Evolutionary conservation across 2,888 invertebrate species (phyloP), one percentile per base, ranked within the genome.

Genomic region (Drosophila fulvimacula): DNA sequence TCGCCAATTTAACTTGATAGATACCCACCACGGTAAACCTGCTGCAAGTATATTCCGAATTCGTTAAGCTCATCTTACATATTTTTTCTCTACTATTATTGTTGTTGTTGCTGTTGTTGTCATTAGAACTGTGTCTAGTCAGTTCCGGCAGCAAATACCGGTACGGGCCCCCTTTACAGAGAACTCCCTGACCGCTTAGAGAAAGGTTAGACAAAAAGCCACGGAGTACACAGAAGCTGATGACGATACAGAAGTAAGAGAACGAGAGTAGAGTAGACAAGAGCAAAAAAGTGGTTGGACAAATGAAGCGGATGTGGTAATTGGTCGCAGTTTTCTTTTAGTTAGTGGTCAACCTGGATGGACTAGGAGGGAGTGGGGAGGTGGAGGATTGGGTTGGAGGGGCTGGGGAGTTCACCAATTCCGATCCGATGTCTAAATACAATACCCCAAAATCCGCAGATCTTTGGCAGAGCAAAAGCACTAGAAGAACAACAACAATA

Each of bases 251-350:
- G 55, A 42, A 69, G 52, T 55, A 44, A 15, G 6, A 19, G 27
- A 55, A 24, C 34, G 6, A 15, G 30, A 10, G 17, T 13, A 42
- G 30, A 3, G 30, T 15, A 39, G 21, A 62, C 27, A n/a, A 62
- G 34, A 53, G 41, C 15, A 21, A 27, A 70, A 80, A 80, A 59
- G 57, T 79, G 60, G 53, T 66, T 69, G 63, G 61, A 75, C 75
- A 78, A 80, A 80, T 81, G 68, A 81, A 79, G 79, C 83, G 89
- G 83, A 88, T 84, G 89, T 86, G 68, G 75, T 78, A 84, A 84
- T 86, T 84, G 89, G 69, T 66, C 57, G 72, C 44, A 60, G 72
- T 75, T 72, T 76, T 71, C 53, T 68, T 53, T 46, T 21, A 49
- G 46, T 49, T 49, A 17, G 48, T 48, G 48, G 48, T 48, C 48